These are phyloP conservation scores for Labeo calbasu DNA, from an alignment of 2,797 vertebrate genomes.

Conservation along the genomic window DNA sequence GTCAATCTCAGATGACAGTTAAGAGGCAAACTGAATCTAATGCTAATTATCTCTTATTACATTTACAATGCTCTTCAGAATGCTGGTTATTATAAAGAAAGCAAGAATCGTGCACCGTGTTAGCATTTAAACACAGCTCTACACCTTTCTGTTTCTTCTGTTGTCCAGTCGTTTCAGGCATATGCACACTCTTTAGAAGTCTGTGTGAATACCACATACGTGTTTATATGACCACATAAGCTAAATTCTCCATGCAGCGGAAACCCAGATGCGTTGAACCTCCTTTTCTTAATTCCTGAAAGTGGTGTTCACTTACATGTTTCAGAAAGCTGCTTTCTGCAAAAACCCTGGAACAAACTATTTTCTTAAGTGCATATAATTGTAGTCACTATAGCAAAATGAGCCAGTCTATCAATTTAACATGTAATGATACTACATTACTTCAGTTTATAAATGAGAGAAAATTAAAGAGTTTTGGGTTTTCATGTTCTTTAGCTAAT, in stretches of 20 bases:
- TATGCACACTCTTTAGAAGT: not conserved
- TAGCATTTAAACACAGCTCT: no score
- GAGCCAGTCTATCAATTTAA: not conserved
- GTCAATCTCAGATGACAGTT: not conserved
- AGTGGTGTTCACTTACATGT: not conserved
- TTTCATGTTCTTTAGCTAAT: constrained; percentile 32
- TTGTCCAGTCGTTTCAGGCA: not conserved
- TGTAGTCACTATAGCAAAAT: not conserved
- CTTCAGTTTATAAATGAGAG: not conserved
- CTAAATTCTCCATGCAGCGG: not conserved
- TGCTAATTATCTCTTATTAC: not conserved
- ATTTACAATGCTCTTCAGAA: not conserved
- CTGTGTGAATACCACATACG: no score
- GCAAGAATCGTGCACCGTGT: no score
- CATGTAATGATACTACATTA: not conserved
- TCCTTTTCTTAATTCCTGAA: not conserved
- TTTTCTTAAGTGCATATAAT: not conserved
- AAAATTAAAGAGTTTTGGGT: constrained; percentile 19
- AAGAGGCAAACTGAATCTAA: not conserved
- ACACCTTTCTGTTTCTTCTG: not conserved
- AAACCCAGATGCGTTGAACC: not conserved
- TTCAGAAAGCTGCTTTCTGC: not conserved
- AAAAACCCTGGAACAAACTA: not conserved
- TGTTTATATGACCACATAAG: no score
- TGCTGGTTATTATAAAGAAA: not conserved